phyloP scores from a whole-genome alignment of 2,113 vertebrate genomes.

The Heloderma charlesbogerti region DNA sequence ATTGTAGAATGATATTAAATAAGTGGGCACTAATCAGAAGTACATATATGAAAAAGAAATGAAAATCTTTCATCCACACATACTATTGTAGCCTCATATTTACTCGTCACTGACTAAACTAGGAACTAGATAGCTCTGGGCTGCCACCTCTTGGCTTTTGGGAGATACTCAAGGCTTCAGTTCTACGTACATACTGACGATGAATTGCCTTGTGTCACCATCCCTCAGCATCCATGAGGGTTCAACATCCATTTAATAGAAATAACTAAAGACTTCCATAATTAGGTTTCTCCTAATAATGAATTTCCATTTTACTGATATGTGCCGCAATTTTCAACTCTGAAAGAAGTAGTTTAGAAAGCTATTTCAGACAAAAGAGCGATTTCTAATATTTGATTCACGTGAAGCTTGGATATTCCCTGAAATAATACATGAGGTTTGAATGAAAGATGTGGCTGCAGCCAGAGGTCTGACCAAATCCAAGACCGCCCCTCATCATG shows the following conservation, averaged over 20 bases:
- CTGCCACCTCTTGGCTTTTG: constrained; percentile 75
- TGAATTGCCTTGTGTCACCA: not conserved
- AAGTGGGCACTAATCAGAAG: constrained; percentile 31
- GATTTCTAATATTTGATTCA: not conserved
- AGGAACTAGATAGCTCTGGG: constrained; percentile 32
- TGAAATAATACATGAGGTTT: not conserved
- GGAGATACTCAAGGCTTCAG: not conserved
- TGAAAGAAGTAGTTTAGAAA: not conserved
- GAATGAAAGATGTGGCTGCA: not conserved
- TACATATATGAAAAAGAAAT: constrained; percentile 38
- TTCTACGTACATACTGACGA: not conserved
- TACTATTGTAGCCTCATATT: not conserved
- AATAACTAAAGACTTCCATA: constrained; percentile 8
- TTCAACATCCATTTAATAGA: not conserved
- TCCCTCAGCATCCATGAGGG: not conserved
- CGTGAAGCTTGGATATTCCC: not conserved
- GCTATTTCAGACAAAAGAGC: not conserved
- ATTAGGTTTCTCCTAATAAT: not conserved
- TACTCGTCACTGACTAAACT: rapidly evolving
- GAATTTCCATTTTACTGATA: not conserved
- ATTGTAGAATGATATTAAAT: constrained; percentile 45
- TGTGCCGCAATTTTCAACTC: rapidly evolving
- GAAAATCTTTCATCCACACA: not conserved
- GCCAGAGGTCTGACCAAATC: not conserved
- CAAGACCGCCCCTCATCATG: not conserved